Percentiles rank a stretch among this genome's conserved stretches.
phyloP scores from a whole-genome alignment of 2,888 invertebrate genomes.

The Aphidoletes aphidimyza region DNA sequence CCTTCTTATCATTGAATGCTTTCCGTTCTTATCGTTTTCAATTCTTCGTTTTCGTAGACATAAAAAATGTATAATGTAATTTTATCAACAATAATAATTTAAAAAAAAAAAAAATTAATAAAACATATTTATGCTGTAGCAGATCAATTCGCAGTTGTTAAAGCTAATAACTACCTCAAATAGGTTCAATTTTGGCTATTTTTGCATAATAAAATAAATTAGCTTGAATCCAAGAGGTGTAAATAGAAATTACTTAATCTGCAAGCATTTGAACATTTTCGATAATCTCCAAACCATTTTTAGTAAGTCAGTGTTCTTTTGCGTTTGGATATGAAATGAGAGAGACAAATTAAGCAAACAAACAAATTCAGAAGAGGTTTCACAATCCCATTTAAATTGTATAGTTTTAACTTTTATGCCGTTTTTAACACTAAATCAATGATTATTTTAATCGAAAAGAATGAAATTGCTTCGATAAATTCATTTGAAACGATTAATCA shows the following conservation, averaged over 20 bases:
- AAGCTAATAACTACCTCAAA: constrained; percentile 49
- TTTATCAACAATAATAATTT: not conserved
- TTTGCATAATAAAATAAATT: constrained; percentile 2
- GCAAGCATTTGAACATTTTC: not conserved
- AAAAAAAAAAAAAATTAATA: too few species aligned
- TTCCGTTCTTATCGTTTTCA: not conserved
- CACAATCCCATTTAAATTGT: too few species aligned
- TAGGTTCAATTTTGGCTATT: constrained; percentile 45
- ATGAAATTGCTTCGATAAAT: too few species aligned
- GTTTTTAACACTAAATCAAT: too few species aligned
- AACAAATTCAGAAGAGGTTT: too few species aligned
- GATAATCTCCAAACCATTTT: not conserved
- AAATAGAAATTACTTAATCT: constrained; percentile 5
- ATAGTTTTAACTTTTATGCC: too few species aligned
- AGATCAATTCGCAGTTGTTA: constrained; percentile 39
- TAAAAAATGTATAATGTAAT: constrained; percentile 30
- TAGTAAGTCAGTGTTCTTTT: not conserved
- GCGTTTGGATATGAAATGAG: not conserved
- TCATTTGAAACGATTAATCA: too few species aligned
- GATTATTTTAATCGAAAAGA: too few species aligned
- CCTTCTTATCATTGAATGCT: not conserved
- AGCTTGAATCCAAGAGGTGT: constrained; percentile 30
- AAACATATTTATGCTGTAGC: constrained; percentile 22
- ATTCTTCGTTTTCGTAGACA: not conserved
- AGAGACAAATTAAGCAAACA: not conserved